Evolutionary conservation across 2,797 vertebrate species (phyloP), one percentile per base, ranked within the genome.

Genomic region (Tympanoctomys barrerae): DNA sequence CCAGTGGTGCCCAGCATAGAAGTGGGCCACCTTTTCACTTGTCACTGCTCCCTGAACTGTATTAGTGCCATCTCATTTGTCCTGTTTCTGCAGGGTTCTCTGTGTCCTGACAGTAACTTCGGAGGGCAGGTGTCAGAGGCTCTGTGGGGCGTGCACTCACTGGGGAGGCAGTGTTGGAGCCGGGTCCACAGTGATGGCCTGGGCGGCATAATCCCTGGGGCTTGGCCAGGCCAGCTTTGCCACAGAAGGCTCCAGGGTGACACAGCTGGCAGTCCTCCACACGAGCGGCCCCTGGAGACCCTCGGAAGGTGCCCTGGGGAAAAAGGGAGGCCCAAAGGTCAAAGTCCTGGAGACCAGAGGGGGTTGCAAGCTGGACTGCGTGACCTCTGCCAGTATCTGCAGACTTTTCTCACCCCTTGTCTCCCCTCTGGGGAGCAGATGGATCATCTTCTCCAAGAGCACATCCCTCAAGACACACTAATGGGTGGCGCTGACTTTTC

Each of bases 131-230:
- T 26, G n/a, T 59, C 2, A 46, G 26, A 9, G 22, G 26, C 36
- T 36, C 12, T 1, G 11, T 0, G 12, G 62, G 13, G 1, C 0
- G 49, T 19, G 4, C 59, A 98, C 98, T 99, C 98, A 99, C 99
- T 2, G 99, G 99, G 12, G 98, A 98, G 84, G 99, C 97, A 66
- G 98, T 99, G 96, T 94, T 98, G 94, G 99, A 99, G 77, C 99
- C 99, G 80, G 98, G 98, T 1, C 95, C 98, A 97, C 99, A 99
- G 98, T 98, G 99, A 97, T 99, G 96, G 0, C 99, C 99, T 1
- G 99, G 96, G 61, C 98, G 98, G 97, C 99, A 99, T 21, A 19
- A 97, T 73, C 99, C 99, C 97, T 99, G 98, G n/a, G 99, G 99
- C 49, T 94, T 62, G 2, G 98, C 89, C 66, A 99, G 98, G 49